Percentiles rank a stretch among this genome's conserved stretches.
These are phyloP conservation scores for Xestobium rufovillosum DNA, from an alignment of 2,888 invertebrate species.

Conservation along the genomic window DNA sequence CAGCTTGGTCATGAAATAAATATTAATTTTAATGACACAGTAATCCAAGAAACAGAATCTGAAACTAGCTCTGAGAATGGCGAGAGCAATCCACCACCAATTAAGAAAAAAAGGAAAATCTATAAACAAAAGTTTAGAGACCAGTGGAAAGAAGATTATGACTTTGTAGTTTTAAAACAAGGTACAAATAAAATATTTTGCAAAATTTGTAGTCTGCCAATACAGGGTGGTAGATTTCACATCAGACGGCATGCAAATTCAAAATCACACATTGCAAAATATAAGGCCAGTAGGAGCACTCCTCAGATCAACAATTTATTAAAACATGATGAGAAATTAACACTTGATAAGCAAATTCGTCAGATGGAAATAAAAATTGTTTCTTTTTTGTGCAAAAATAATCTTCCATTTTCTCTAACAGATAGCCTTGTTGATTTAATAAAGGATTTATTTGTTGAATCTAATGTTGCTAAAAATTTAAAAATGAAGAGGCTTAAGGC, in stretches of 20 bases:
- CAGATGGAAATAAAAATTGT: slow-evolving; percentile 6
- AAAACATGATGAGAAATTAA: slow-evolving; percentile 4
- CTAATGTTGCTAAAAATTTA: background rate
- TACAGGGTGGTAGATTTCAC: background rate
- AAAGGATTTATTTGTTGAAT: slow-evolving; percentile 4
- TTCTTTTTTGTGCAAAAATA: slow-evolving; percentile 3
- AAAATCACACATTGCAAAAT: slow-evolving; percentile 5
- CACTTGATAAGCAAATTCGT: background rate
- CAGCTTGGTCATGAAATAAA: too few relatives aligned
- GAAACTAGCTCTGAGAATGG: too few relatives aligned
- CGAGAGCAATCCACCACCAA: too few relatives aligned
- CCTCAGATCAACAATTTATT: slow-evolving; percentile 1
- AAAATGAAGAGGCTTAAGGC: slow-evolving; percentile 7
- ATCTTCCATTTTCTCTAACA: background rate
- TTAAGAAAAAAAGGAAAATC: too few relatives aligned
- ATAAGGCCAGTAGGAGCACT: background rate
- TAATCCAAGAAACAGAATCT: too few relatives aligned
- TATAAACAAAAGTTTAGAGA: slow-evolving; percentile 6
- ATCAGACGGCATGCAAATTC: slow-evolving; percentile 3
- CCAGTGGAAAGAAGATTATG: slow-evolving; percentile 11
- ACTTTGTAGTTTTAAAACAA: slow-evolving; percentile 5
- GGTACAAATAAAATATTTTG: slow-evolving; percentile 9
- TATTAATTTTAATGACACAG: too few relatives aligned
- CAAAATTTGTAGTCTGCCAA: slow-evolving; percentile 1
- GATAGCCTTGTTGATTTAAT: slow-evolving; percentile 2